A percentile compares a stretch with the other conserved stretches of the same genome.
phyloP scores from a whole-genome alignment of 2,888 invertebrate genomes.

The Adelphocoris suturalis region DNA sequence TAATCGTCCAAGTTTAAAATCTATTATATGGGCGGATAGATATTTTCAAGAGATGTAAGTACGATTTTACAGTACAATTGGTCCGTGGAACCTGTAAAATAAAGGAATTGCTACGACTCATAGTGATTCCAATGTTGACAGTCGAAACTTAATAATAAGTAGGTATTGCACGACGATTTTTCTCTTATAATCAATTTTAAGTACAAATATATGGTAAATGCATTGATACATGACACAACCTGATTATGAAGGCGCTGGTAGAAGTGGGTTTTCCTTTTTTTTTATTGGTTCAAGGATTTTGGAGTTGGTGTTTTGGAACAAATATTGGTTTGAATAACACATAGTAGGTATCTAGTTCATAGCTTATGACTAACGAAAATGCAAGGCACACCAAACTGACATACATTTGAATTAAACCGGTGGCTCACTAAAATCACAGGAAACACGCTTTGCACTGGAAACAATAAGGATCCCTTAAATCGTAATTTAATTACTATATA shows the following conservation, averaged over 20 bases:
- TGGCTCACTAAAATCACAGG: background rate
- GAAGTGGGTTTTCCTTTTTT: background rate
- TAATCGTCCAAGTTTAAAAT: background rate
- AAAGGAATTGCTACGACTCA: background rate
- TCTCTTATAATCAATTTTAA: background rate
- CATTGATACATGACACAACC: slow-evolving; percentile 11
- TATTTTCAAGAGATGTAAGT: background rate
- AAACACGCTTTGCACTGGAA: background rate
- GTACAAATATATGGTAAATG: slow-evolving; percentile 23
- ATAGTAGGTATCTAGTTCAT: no score
- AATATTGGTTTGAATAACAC: background rate
- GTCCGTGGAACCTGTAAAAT: background rate
- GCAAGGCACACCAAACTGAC: background rate
- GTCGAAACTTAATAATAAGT: background rate
- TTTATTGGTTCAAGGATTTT: background rate
- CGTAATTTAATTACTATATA: background rate
- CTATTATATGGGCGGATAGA: slow-evolving; percentile 27
- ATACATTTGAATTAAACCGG: background rate
- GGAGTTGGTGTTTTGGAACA: background rate
- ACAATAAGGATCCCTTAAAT: background rate
- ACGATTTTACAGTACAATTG: slow-evolving; percentile 1
- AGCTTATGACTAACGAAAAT: background rate
- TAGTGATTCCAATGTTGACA: background rate
- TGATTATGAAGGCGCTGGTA: background rate
- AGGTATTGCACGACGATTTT: slow-evolving; percentile 2